phyloP scores from a whole-genome alignment of 2,113 vertebrate species.

The Gobius niger region DNA sequence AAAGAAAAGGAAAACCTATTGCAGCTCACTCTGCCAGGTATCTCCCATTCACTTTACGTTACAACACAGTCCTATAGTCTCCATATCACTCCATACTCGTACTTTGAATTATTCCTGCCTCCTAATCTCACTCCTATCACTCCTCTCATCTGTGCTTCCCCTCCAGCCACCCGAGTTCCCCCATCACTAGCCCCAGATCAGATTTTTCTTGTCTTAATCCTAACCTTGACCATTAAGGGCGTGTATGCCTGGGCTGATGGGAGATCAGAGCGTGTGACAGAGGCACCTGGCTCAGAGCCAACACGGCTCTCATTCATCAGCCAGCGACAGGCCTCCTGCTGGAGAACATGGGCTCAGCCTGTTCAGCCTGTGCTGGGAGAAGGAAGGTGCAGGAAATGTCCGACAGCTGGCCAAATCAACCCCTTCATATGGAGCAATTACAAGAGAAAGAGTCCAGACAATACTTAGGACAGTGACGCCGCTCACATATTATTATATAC shows the following conservation, averaged over 20 bases:
- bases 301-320: slow-evolving; percentile 66
- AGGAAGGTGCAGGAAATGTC: neutral
- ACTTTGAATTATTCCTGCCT: slow-evolving; percentile 38
- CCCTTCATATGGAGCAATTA: no score
- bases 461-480: no score
- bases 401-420: neutral
- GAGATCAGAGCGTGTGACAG: slow-evolving; percentile 61
- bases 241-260: slow-evolving; percentile 49
- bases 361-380: slow-evolving; percentile 39
- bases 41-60: slow-evolving; percentile 25
- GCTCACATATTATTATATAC: no score
- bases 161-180: slow-evolving; percentile 27
- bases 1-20: slow-evolving; percentile 25
- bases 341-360: slow-evolving; percentile 53
- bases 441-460: no score
- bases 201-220: slow-evolving; percentile 62
- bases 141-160: slow-evolving; percentile 30
- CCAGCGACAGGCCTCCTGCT: slow-evolving; percentile 61
- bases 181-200: slow-evolving; percentile 49
- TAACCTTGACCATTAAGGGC: slow-evolving; percentile 60
- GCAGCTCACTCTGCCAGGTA: slow-evolving; percentile 33
- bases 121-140: slow-evolving; percentile 42
- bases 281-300: slow-evolving; percentile 53
- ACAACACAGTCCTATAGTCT: slow-evolving; percentile 31
- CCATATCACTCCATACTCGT: slow-evolving; percentile 7